These are phyloP conservation scores for Nematostella vectensis DNA, from an alignment of 92 coral and sea anemone species.

Conservation along the genomic window DNA sequence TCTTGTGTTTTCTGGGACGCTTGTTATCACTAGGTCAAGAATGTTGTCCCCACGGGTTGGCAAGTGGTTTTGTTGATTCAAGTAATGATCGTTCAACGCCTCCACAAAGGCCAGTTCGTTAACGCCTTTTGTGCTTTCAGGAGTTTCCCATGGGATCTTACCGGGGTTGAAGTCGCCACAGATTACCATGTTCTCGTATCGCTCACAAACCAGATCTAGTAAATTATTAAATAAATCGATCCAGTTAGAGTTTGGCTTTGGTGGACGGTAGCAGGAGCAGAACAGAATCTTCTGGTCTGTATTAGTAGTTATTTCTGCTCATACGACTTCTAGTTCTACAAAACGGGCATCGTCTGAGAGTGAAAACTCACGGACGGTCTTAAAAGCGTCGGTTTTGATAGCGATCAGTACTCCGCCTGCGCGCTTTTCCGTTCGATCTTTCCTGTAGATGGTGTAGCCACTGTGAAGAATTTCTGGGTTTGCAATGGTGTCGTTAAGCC, in stretches of 20 bases:
- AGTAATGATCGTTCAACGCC: conserved; percentile 12
- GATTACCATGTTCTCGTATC: conserved; percentile 11
- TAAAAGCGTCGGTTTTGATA: conserved; percentile 7
- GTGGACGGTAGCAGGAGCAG: conserved; percentile 39
- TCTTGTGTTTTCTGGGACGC: too few species aligned
- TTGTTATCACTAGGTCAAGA: not conserved
- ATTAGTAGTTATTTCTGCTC: conserved; percentile 13
- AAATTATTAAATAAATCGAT: conserved; percentile 2
- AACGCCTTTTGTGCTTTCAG: conserved; percentile 12
- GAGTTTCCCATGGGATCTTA: conserved; percentile 28
- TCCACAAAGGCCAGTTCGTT: conserved; percentile 27
- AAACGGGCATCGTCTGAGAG: not conserved
- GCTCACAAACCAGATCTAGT: not conserved
- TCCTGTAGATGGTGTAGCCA: conserved; percentile 27
- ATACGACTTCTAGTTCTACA: conserved; percentile 14
- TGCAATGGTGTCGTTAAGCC: conserved; percentile 22
- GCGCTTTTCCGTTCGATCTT: conserved; percentile 13
- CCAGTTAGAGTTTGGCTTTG: too few species aligned
- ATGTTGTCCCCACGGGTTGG: too few species aligned
- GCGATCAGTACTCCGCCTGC: conserved; percentile 33
- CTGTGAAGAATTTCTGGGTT: too few species aligned
- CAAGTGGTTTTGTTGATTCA: conserved; percentile 15
- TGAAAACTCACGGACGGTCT: conserved; percentile 1
- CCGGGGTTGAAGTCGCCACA: conserved; percentile 27
- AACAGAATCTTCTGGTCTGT: conserved; percentile 17